Evolutionary conservation across 2,113 vertebrate species (phyloP).

Genomic region (Eonycteris spelaea): DNA sequence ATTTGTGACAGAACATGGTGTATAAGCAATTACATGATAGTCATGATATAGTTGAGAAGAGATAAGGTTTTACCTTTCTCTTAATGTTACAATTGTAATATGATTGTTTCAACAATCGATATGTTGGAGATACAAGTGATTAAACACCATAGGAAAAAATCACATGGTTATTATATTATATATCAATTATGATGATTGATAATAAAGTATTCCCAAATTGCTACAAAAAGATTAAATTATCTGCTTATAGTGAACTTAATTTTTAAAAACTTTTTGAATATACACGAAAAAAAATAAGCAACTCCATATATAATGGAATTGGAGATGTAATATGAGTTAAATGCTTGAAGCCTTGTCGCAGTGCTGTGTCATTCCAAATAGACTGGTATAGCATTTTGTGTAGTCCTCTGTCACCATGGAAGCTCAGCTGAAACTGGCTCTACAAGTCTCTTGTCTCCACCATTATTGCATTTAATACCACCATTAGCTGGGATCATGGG

Average conservation of each 20-base stretch:
- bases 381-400: background rate
- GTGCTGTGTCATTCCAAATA: background rate
- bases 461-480: background rate
- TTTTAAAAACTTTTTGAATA: background rate
- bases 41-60: background rate
- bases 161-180: background rate
- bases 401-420: background rate
- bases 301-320: too few relatives aligned
- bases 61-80: background rate
- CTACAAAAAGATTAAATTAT: background rate
- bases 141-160: background rate
- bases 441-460: background rate
- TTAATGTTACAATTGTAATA: background rate
- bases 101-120: background rate
- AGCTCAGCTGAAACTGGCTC: background rate
- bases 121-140: background rate
- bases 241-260: background rate
- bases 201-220: background rate
- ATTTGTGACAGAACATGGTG: background rate
- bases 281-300: background rate
- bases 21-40: background rate
- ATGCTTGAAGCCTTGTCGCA: background rate
- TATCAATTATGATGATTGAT: background rate
- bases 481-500: conserved; percentile 33
- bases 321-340: background rate